These are phyloP conservation scores for Suncus etruscus DNA, from an alignment of 2,113 vertebrate genomes.

Conservation along the genomic window DNA sequence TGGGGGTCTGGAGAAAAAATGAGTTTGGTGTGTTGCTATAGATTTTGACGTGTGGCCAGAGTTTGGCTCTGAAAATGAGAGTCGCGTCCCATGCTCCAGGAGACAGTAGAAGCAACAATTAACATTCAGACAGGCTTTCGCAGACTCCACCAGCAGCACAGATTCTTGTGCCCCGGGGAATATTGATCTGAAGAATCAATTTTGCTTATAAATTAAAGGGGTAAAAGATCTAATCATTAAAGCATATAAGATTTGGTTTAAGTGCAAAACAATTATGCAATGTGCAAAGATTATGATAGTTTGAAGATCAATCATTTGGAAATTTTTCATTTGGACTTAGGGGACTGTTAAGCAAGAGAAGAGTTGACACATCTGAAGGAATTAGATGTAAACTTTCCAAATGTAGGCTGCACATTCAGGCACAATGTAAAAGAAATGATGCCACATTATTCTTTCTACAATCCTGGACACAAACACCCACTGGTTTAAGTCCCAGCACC, in stretches of 20 bases:
- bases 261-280: conserved; percentile 71
- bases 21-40: conserved; percentile 73
- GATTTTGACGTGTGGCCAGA: conserved; percentile 80
- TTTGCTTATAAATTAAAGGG: conserved; percentile 86
- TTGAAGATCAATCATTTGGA: conserved; percentile 67
- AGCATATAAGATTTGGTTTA: conserved; percentile 75
- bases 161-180: conserved; percentile 71
- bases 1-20: conserved; percentile 75
- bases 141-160: conserved; percentile 66
- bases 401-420: background rate
- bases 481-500: background rate
- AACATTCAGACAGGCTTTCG: conserved; percentile 77
- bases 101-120: conserved; percentile 79
- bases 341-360: conserved; percentile 26
- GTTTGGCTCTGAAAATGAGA: conserved; percentile 57
- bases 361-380: background rate
- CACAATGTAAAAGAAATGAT: background rate
- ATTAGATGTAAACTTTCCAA: conserved; percentile 21
- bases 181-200: conserved; percentile 86
- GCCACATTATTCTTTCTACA: background rate
- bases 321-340: conserved; percentile 44
- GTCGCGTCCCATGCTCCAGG: conserved; percentile 52
- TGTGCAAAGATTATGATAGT: conserved; percentile 56
- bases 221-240: conserved; percentile 80
- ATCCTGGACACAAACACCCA: background rate